These are phyloP conservation scores for Pasiphila rectangulata DNA, from an alignment of 2,888 invertebrate species.

Conservation along the genomic window DNA sequence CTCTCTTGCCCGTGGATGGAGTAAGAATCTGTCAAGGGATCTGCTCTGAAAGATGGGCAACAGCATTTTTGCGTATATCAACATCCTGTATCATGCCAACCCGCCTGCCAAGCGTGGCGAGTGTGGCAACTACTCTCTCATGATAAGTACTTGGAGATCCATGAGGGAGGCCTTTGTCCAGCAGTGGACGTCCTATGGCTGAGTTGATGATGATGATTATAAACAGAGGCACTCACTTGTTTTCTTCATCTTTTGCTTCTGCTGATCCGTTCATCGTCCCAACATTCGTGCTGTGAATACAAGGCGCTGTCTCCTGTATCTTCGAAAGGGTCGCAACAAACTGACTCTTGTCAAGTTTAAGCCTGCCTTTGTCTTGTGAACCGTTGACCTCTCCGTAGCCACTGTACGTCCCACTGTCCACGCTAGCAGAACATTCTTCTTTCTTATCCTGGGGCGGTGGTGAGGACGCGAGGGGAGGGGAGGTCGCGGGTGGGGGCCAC, in stretches of 20 bases:
- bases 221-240: constrained; percentile 52
- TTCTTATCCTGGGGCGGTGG: constrained; percentile 80
- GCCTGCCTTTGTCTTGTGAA: constrained; percentile 59
- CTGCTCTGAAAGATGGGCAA: too few relatives aligned
- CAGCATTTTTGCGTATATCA: too few relatives aligned
- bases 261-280: constrained; percentile 71
- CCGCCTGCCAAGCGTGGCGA: too few relatives aligned
- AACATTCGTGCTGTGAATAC: constrained; percentile 58
- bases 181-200: not conserved
- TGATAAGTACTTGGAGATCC: too few relatives aligned
- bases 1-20: too few relatives aligned
- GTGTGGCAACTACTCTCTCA: too few relatives aligned
- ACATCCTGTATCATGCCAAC: too few relatives aligned
- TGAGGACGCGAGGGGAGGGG: constrained; percentile 79
- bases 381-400: constrained; percentile 74
- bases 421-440: constrained; percentile 73
- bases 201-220: not conserved
- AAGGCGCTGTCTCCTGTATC: constrained; percentile 82
- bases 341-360: constrained; percentile 68
- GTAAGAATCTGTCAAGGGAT: too few relatives aligned
- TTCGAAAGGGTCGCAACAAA: constrained; percentile 83
- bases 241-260: constrained; percentile 62
- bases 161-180: too few relatives aligned
- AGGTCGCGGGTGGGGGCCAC: constrained; percentile 83
- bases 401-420: constrained; percentile 72